These are phyloP conservation scores for Pelochelys cantorii DNA, from an alignment of 2,797 vertebrate genomes.

Conservation along the genomic window DNA sequence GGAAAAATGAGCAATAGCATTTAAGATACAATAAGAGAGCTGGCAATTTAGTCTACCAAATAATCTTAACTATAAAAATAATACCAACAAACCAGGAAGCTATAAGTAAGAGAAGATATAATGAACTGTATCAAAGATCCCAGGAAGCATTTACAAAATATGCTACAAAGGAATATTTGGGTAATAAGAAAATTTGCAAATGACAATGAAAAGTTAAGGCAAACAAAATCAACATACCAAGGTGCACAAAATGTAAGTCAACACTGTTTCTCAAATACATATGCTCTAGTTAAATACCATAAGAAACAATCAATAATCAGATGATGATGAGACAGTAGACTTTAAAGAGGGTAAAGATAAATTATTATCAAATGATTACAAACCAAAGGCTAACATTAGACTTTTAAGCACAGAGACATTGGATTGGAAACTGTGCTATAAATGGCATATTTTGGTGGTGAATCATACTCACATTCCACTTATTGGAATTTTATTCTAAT, in stretches of 20 bases:
- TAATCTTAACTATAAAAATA: neutral
- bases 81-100: neutral
- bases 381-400: neutral
- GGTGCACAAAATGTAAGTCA: neutral
- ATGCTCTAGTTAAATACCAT: neutral
- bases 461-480: neutral
- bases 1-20: neutral
- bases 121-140: neutral
- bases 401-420: conserved; percentile 21
- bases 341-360: conserved; percentile 22
- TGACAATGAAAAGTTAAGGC: neutral
- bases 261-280: neutral
- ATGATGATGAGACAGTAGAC: neutral
- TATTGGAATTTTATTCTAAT: conserved; percentile 6
- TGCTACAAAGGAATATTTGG: neutral
- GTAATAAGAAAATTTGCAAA: neutral
- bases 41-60: neutral
- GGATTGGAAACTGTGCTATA: neutral
- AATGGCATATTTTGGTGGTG: neutral
- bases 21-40: neutral
- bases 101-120: neutral
- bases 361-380: conserved; percentile 24
- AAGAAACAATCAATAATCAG: neutral
- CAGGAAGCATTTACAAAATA: neutral
- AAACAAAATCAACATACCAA: neutral